Conservation (phyloP, 2,113 vertebrate genomes). For the Scopus umbretta region DNA sequence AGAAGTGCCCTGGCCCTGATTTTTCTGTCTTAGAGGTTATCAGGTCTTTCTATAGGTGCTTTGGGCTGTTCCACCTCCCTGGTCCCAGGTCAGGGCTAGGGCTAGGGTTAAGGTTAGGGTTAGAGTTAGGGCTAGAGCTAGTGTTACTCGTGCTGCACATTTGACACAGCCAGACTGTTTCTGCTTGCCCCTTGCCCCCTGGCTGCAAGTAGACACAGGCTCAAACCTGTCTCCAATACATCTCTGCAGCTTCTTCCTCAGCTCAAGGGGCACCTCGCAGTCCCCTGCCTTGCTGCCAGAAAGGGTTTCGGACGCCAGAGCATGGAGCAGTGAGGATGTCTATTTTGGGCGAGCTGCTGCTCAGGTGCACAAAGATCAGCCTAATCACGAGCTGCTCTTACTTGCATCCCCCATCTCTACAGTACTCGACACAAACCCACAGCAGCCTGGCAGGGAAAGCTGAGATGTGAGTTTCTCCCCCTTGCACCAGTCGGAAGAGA, state of each 20-base stretch:
- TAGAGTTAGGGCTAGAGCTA: neutral
- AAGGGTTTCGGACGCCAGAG: neutral
- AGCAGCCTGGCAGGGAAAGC: neutral
- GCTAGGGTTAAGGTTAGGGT: neutral
- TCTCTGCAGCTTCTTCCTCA: neutral
- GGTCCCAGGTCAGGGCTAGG: neutral
- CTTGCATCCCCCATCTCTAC: fast-evolving
- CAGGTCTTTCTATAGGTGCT: neutral
- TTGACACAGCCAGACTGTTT: neutral
- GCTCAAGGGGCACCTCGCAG: neutral
- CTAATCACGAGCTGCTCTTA: neutral
- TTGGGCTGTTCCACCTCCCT: neutral
- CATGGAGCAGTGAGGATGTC: neutral
- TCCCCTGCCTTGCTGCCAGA: neutral
- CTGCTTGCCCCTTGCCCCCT: neutral
- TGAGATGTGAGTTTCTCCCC: neutral
- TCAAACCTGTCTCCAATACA: fast-evolving
- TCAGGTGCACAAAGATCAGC: neutral
- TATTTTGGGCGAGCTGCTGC: neutral
- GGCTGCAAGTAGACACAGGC: fast-evolving
- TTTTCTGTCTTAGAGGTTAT: neutral
- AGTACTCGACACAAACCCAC: neutral
- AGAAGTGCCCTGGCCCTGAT: neutral
- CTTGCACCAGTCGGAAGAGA: neutral
- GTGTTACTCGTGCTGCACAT: neutral